Conservation (phyloP, 2,113 vertebrate genomes). For the Pangasianodon gigas region DNA sequence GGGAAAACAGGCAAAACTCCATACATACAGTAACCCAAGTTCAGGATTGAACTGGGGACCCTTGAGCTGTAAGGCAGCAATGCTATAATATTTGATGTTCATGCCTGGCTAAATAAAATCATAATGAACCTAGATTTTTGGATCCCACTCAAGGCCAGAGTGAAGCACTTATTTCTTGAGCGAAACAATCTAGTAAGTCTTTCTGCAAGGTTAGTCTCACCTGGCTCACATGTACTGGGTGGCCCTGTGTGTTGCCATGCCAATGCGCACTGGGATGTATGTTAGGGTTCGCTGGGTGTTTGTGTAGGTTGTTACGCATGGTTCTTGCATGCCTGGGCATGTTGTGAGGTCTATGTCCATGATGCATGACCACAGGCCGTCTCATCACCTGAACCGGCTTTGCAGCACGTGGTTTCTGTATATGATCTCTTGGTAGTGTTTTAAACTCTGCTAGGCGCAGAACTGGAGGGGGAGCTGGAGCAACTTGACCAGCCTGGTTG, state of each 20-base stretch:
- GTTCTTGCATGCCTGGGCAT: constrained; percentile 17
- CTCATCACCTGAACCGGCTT: constrained; percentile 45
- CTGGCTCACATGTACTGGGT: constrained; percentile 59
- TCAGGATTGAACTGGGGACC: too few relatives aligned
- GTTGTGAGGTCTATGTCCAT: constrained; percentile 47
- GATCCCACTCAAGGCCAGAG: background rate
- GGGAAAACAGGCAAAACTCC: too few relatives aligned
- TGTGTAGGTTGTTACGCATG: constrained; percentile 51
- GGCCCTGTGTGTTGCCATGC: constrained; percentile 36
- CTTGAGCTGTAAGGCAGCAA: too few relatives aligned
- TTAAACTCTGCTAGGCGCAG: constrained; percentile 68
- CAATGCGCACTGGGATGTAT: constrained; percentile 40
- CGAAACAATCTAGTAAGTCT: background rate
- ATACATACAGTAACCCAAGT: too few relatives aligned
- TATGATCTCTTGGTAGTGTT: constrained; percentile 59
- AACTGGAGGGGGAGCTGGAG: constrained; percentile 66
- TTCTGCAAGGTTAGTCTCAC: constrained; percentile 57
- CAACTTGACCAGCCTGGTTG: constrained; percentile 13
- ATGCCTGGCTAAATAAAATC: background rate
- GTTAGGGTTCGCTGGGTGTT: constrained; percentile 51
- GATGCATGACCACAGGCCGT: constrained; percentile 59
- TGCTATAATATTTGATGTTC: background rate
- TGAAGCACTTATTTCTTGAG: background rate
- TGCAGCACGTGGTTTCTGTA: constrained; percentile 46
- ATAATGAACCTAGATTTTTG: background rate